Percentiles rank a stretch among this genome's conserved stretches.
These are phyloP conservation scores for Noctua pronuba DNA, from an alignment of 2,888 invertebrate species.

Conservation along the genomic window DNA sequence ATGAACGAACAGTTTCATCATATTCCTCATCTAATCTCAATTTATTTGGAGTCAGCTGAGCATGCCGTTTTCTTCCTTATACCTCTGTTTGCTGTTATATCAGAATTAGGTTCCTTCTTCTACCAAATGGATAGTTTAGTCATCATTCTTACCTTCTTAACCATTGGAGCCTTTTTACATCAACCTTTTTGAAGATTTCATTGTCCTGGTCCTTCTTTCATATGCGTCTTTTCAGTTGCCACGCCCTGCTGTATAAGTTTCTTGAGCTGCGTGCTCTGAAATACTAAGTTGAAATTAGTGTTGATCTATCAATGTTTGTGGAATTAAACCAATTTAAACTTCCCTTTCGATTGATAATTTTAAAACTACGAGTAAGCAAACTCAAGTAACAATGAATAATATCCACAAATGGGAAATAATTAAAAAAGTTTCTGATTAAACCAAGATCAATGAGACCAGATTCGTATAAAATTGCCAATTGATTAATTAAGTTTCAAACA, in stretches of 20 bases:
- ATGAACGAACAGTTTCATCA: neutral
- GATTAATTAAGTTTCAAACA: constrained; percentile 28
- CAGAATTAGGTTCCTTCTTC: neutral
- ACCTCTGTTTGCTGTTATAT: neutral
- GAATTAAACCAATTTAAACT: neutral
- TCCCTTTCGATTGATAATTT: neutral
- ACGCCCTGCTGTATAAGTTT: neutral
- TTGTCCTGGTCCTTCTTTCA: neutral
- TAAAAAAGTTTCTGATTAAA: constrained; percentile 17
- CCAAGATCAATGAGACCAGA: constrained; percentile 3
- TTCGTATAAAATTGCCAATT: constrained; percentile 17
- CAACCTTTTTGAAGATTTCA: neutral
- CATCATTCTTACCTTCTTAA: neutral
- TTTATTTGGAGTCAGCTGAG: neutral
- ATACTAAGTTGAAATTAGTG: neutral
- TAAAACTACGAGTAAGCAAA: neutral
- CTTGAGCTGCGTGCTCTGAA: neutral
- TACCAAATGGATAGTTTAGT: neutral
- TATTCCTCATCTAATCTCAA: neutral
- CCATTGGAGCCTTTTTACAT: neutral
- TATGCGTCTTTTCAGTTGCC: neutral
- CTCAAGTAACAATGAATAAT: constrained; percentile 14
- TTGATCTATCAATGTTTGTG: neutral
- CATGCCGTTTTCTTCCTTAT: neutral
- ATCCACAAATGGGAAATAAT: constrained; percentile 13